A percentile compares a stretch with the other conserved stretches of the same genome.
These are phyloP conservation scores for Hydropsyche tenuis DNA, from an alignment of 1,140 invertebrate genomes.

Conservation along the genomic window DNA sequence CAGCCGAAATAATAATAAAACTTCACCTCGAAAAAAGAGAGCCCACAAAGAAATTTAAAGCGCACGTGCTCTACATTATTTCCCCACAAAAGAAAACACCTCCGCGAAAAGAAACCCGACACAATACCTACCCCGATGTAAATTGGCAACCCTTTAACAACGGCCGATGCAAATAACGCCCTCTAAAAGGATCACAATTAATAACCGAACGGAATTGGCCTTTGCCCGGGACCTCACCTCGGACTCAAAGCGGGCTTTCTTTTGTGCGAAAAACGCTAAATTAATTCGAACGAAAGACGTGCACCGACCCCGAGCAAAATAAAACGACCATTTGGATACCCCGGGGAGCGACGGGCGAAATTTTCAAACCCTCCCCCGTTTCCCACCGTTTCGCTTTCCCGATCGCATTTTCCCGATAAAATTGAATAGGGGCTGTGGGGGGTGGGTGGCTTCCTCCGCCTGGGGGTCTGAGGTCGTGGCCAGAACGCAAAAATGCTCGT, in stretches of 20 bases:
- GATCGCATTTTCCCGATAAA: slow-evolving; percentile 10
- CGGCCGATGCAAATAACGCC: neutral
- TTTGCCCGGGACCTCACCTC: neutral
- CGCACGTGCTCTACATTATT: too few species aligned
- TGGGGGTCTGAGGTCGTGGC: too few species aligned
- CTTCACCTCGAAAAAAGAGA: too few species aligned
- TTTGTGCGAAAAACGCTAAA: slow-evolving; percentile 25
- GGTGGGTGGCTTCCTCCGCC: too few species aligned
- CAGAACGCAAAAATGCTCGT: too few species aligned
- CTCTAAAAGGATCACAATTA: slow-evolving; percentile 20
- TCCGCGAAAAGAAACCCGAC: too few species aligned
- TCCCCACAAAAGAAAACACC: too few species aligned
- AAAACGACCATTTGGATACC: neutral
- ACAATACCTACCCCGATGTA: neutral
- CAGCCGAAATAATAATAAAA: too few species aligned
- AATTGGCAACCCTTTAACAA: slow-evolving; percentile 9
- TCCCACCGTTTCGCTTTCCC: neutral
- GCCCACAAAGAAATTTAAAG: too few species aligned
- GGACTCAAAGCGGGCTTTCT: too few species aligned
- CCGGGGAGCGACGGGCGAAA: neutral
- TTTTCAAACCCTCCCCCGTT: neutral
- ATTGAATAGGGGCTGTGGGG: neutral
- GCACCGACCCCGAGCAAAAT: neutral
- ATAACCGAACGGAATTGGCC: slow-evolving; percentile 23
- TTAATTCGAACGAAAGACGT: slow-evolving; percentile 17